Conservation (phyloP, 2,888 invertebrate species). For the Halictus ligatus region DNA sequence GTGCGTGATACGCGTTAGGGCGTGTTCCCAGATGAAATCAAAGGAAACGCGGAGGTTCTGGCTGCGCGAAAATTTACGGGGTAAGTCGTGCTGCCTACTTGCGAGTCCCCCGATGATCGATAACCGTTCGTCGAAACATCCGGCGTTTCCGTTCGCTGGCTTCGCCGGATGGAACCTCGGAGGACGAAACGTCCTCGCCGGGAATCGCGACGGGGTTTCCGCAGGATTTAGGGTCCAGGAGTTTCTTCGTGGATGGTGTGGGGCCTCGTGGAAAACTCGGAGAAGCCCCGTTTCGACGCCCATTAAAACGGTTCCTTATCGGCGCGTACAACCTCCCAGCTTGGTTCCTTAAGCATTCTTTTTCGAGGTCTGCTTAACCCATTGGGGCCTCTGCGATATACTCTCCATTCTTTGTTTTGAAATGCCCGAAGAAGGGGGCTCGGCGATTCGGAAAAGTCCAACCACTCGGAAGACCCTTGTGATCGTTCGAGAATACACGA, state of each 20-base stretch:
- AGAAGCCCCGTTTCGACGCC: conserved; percentile 58
- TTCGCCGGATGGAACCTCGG: conserved; percentile 56
- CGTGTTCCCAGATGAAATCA: neutral
- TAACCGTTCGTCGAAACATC: conserved; percentile 70
- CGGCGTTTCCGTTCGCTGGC: conserved; percentile 58
- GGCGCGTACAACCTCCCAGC: conserved; percentile 58
- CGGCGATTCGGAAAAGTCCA: neutral
- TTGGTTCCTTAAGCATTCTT: conserved; percentile 51
- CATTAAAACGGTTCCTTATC: conserved; percentile 71
- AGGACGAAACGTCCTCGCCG: conserved; percentile 59
- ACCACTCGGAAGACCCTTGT: neutral
- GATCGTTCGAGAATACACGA: neutral
- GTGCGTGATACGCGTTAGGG: neutral
- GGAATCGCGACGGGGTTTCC: conserved; percentile 62
- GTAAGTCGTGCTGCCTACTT: conserved; percentile 7
- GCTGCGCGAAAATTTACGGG: conserved; percentile 22
- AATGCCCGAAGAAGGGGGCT: neutral
- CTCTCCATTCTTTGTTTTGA: neutral
- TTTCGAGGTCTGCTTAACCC: conserved; percentile 64
- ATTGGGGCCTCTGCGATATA: conserved; percentile 4
- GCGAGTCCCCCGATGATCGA: conserved; percentile 59
- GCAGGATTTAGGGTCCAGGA: conserved; percentile 55
- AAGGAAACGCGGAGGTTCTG: neutral
- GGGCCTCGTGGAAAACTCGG: conserved; percentile 35
- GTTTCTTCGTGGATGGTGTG: conserved; percentile 25